Base-by-base conservation (phyloP, 2,797 vertebrate species). In the Crocidura indochinensis region DNA sequence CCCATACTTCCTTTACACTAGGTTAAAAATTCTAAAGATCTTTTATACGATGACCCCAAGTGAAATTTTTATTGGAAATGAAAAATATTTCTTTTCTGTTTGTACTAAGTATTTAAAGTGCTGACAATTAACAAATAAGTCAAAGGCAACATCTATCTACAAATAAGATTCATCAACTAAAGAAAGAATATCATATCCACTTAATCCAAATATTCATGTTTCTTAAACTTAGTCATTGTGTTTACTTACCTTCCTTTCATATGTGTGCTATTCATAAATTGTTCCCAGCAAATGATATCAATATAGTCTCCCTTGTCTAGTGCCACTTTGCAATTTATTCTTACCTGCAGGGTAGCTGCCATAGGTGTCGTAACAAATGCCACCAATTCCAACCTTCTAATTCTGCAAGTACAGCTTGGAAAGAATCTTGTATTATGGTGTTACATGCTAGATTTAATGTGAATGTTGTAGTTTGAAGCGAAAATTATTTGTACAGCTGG, bases 401-500 rank as follows among this genome's bases (percentile, higher is more conserved):
- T 69, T 65, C 75, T 87, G 87, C 72, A 83, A 46, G 69, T 68
- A 62, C 87, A 78, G 79, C 92, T 89, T n/a, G 27, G 0, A 27
- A 91, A 90, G 76, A 92, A 87, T 86, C 74, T 51, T 60, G 1
- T n/a, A 38, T 26, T 81, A 82, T 82, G 82, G 88, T 71, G 85
- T 90, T 51, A 89, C 47, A 85, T 92, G 84, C 93, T 93, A 88
- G 72, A 6, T 81, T 94, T 88, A 92, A 93, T 31, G 73, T 74
- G 86, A 94, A 92, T 90, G 62, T 84, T 96, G 76, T 31, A 74
- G 51, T 90, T 88, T 94, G 67, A 94, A 92, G 90, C 0, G 15
- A 94, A 94, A 92, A 93, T 92, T 96, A 96, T 95, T 95, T 96
- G 90, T 96, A 87, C 95, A 96, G 95, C 91, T 96, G 94, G 89